phyloP scores from a whole-genome alignment of 1,140 invertebrate species.

The Hypothenemus hampei region DNA sequence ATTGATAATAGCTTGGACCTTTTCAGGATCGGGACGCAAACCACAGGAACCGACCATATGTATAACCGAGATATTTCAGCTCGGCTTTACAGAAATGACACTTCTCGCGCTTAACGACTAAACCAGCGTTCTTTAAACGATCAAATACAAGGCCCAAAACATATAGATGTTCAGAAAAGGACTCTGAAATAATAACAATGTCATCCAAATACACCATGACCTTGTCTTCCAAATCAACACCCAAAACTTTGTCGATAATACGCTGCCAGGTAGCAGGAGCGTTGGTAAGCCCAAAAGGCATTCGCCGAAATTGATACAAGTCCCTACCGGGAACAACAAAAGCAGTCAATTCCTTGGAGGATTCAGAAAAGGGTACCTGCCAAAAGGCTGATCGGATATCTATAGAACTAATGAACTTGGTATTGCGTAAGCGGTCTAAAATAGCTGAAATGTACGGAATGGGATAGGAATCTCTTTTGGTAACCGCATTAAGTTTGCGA shows the following conservation, averaged over 20 bases:
- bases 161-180: conserved; percentile 7
- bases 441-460: conserved; percentile 25
- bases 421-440: not conserved
- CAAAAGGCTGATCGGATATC: not conserved
- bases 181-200: not conserved
- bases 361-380: conserved; percentile 10
- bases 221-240: conserved; percentile 23
- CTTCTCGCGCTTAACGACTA: conserved; percentile 13
- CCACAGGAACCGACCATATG: conserved; percentile 24
- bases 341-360: conserved; percentile 45
- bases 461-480: not conserved
- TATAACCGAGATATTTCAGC: conserved; percentile 35
- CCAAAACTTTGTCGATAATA: conserved; percentile 18
- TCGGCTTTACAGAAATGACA: conserved; percentile 29
- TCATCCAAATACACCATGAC: conserved; percentile 26
- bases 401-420: not conserved
- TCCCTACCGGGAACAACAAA: conserved; percentile 40
- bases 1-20: conserved; percentile 37
- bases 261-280: conserved; percentile 40
- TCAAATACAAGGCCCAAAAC: conserved; percentile 4
- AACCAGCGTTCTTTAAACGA: conserved; percentile 6
- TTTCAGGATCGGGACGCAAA: conserved; percentile 28
- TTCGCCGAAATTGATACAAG: conserved; percentile 38
- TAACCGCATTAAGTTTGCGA: not conserved
- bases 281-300: conserved; percentile 32